Evolutionary conservation across 2,797 vertebrate species (phyloP), one percentile per base, ranked within the genome.

Genomic region (Tadarida brasiliensis): DNA sequence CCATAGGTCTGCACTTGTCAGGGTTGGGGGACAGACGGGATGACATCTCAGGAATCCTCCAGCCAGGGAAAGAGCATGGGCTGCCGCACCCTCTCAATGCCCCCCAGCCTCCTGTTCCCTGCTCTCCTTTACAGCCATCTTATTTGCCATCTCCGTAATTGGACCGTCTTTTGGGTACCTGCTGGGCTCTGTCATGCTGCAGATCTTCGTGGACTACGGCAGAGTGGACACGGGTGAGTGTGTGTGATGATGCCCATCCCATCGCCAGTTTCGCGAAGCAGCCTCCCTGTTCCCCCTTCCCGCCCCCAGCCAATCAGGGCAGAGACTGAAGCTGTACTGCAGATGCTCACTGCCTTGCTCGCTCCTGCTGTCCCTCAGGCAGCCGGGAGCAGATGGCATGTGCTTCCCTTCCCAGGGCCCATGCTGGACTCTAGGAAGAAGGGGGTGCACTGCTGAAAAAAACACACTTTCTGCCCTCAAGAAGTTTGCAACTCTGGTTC

Each of bases 81-180:
- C 33, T 77, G 71, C 57, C 28, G 26, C 9, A 3, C 33, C 20
- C 7, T 57, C 26, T 61, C 71, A 2, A 14, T 8, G 9, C 15
- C 14, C 11, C 59, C 94, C 71, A 96, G 56, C 33, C 33, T 73
- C n/a, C n/a, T 82, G 49, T 83, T 57, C 28, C 24, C 87, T 49
- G 73, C 59, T 85, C 85, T 33, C 65, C 30, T 97, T 67, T 96
- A 14, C 98, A 99, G 99, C 99, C 94, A 99, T 99, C 96, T 98
- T 99, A 92, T 99, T 99, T 97, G 98, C 99, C 0, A 98, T 99
- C 0, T 99, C 99, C 0, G 99, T 99, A 26, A 99, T 99, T 0
- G 99, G 99, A 20, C 99, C 99, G 0, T 99, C 99, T n/a, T 98
- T 99, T 0, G 99, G 99, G 3, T 99, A 99, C 98, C 96, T 99